These are phyloP conservation scores for Oryzias melastigma DNA, from an alignment of 2,113 vertebrate species.

Conservation along the genomic window DNA sequence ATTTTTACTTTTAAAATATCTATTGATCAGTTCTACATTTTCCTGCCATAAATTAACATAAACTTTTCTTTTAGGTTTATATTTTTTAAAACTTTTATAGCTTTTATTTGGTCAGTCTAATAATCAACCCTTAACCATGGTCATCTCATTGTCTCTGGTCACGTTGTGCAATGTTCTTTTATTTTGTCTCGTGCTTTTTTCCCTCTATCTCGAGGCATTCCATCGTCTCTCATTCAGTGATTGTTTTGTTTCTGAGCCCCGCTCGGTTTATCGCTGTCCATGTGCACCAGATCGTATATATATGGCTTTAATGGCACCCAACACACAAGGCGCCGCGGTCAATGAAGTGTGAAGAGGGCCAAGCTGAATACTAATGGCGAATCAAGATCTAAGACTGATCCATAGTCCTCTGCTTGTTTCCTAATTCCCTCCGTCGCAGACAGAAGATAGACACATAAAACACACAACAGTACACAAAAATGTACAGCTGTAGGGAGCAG, in stretches of 20 bases:
- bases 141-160: constrained; percentile 1
- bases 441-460: not conserved
- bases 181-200: not conserved
- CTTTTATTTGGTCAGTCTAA: too few relatives aligned
- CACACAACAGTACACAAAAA: not conserved
- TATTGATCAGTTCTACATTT: too few relatives aligned
- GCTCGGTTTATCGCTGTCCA: constrained; percentile 3
- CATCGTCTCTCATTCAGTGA: not conserved
- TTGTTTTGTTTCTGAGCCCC: constrained; percentile 11
- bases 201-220: not conserved
- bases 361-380: constrained; percentile 11
- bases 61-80: too few relatives aligned
- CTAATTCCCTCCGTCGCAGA: constrained; percentile 16
- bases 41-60: too few relatives aligned
- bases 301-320: constrained; percentile 24
- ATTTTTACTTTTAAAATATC: too few relatives aligned
- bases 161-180: not conserved
- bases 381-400: constrained; percentile 8
- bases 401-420: constrained; percentile 2
- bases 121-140: not conserved
- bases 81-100: too few relatives aligned
- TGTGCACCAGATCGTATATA: constrained; percentile 23
- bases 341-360: constrained; percentile 1
- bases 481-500: not conserved
- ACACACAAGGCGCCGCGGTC: not conserved